These are phyloP conservation scores for Acronicta psi DNA, from an alignment of 2,888 invertebrate species.

Conservation along the genomic window DNA sequence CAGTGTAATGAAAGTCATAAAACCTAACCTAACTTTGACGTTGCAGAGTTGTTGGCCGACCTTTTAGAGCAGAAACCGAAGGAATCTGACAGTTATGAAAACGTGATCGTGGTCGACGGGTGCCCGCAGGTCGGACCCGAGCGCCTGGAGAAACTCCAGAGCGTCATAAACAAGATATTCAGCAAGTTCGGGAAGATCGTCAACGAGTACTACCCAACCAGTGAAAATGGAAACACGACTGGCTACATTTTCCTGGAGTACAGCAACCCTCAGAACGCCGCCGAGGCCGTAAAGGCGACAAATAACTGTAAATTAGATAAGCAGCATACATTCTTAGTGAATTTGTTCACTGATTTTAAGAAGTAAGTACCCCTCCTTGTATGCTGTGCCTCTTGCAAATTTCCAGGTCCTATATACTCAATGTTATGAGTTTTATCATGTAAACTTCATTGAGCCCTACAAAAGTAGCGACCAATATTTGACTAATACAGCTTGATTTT, in stretches of 20 bases:
- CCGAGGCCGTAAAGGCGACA: slow-evolving; percentile 95
- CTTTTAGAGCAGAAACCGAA: slow-evolving; percentile 96
- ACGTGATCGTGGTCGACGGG: slow-evolving; percentile 98
- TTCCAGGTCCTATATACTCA: neutral
- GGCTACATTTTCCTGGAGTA: slow-evolving; percentile 98
- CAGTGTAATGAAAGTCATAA: slow-evolving; percentile 45
- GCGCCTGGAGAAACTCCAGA: slow-evolving; percentile 96
- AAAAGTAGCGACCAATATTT: no score
- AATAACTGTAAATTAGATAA: slow-evolving; percentile 99
- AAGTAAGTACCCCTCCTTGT: slow-evolving; percentile 90
- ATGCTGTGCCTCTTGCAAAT: neutral
- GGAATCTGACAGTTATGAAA: slow-evolving; percentile 98
- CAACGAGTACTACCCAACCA: slow-evolving; percentile 96
- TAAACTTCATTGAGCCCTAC: slow-evolving; percentile 12
- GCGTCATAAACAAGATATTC: slow-evolving; percentile 97
- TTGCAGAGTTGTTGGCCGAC: slow-evolving; percentile 97
- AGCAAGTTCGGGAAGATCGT: slow-evolving; percentile 95
- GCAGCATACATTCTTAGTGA: slow-evolving; percentile 97
- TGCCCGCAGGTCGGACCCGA: slow-evolving; percentile 98
- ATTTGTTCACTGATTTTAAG: slow-evolving; percentile 98
- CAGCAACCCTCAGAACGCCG: slow-evolving; percentile 94
- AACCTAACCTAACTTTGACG: slow-evolving; percentile 88
- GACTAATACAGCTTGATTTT: slow-evolving; percentile 3
- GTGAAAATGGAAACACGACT: slow-evolving; percentile 95
- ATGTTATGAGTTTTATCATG: neutral